These are phyloP conservation scores for Alethe castanea DNA, from an alignment of 2,113 vertebrate species.

Conservation along the genomic window DNA sequence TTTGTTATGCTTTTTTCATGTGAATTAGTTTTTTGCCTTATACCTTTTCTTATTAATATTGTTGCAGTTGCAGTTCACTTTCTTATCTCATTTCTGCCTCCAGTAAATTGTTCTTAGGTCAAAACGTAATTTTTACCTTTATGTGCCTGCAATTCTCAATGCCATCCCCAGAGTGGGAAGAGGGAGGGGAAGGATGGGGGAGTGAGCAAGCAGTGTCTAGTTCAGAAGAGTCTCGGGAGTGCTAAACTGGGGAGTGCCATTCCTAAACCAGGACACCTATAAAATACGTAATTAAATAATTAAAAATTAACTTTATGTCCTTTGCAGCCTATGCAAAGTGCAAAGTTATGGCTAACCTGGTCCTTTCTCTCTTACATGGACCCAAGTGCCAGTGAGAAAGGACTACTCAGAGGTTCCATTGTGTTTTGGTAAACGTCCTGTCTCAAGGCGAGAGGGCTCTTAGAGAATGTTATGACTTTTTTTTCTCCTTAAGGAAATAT, in stretches of 20 bases:
- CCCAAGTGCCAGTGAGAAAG: background rate
- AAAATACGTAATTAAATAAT: background rate
- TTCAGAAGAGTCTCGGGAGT: background rate
- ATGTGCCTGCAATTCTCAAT: background rate
- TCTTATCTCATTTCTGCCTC: background rate
- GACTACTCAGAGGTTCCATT: background rate
- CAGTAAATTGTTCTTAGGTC: background rate
- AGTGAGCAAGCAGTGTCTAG: background rate
- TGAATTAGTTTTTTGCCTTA: background rate
- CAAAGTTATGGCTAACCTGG: background rate
- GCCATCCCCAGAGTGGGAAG: background rate
- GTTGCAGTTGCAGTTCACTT: background rate
- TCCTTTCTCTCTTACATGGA: background rate
- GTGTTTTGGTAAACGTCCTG: background rate
- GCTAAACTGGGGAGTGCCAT: background rate
- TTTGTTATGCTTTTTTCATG: rapidly evolving
- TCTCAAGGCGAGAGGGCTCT: background rate
- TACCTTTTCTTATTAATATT: background rate
- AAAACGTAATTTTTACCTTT: background rate
- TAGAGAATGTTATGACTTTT: background rate
- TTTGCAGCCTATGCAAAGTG: background rate
- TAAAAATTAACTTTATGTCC: background rate
- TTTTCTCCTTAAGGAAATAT: background rate
- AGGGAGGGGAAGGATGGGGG: background rate
- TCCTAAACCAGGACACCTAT: background rate